These are phyloP conservation scores for Sphaerolaimus hirsutus DNA, from an alignment of 2,888 invertebrate species.

Conservation along the genomic window DNA sequence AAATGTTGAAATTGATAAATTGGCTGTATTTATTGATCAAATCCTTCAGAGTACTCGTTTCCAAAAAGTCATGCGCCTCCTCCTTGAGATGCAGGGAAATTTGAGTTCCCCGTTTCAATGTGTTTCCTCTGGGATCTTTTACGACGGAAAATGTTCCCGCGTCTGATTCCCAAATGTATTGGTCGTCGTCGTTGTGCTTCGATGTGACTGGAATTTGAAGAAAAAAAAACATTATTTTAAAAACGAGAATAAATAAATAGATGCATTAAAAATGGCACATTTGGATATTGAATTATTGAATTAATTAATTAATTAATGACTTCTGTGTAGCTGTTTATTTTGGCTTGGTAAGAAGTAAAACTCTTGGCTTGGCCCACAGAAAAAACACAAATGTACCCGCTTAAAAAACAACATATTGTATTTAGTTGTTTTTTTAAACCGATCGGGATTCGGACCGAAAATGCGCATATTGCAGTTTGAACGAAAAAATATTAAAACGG, in stretches of 20 bases:
- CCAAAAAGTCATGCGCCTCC: constrained; percentile 82
- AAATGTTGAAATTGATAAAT: constrained; percentile 97
- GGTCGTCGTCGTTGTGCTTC: constrained; percentile 72
- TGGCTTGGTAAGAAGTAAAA: too few relatives aligned
- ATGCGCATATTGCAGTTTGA: too few relatives aligned
- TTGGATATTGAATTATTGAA: too few relatives aligned
- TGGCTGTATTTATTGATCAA: constrained; percentile 92
- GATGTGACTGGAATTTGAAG: constrained; percentile 53
- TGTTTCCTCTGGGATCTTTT: constrained; percentile 76
- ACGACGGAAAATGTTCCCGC: constrained; percentile 62
- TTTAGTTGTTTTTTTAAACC: too few relatives aligned
- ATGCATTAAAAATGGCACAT: not conserved
- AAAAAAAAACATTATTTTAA: constrained; percentile 1
- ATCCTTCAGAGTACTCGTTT: constrained; percentile 62
- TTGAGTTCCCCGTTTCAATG: constrained; percentile 65
- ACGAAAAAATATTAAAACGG: too few relatives aligned
- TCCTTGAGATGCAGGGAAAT: constrained; percentile 69
- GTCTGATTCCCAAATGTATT: constrained; percentile 95
- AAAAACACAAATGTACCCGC: too few relatives aligned
- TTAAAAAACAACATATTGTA: too few relatives aligned
- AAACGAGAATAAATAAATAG: not conserved
- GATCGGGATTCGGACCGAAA: too few relatives aligned
- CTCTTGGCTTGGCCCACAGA: too few relatives aligned
- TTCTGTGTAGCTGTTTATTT: too few relatives aligned
- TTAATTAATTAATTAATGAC: too few relatives aligned